Percentiles rank a stretch among this genome's conserved stretches.
These are phyloP conservation scores for Drosophila glabriapex DNA, from an alignment of 2,888 invertebrate genomes.

Conservation along the genomic window DNA sequence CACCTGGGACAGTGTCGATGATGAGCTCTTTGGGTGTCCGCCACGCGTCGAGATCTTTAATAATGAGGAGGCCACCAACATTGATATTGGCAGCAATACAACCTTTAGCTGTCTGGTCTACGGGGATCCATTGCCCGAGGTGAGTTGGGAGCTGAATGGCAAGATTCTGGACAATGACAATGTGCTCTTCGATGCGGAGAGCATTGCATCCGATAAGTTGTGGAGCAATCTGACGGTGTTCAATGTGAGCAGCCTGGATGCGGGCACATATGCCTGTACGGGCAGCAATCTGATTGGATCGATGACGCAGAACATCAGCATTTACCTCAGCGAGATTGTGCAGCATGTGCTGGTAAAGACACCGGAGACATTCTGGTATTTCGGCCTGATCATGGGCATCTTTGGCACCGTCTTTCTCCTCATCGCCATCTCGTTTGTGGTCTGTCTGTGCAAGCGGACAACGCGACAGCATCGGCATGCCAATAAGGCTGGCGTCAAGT, in stretches of 20 bases:
- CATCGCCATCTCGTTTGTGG: slow-evolving; percentile 88
- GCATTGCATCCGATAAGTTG: slow-evolving; percentile 83
- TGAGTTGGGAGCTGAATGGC: slow-evolving; percentile 93
- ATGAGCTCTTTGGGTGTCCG: slow-evolving; percentile 92
- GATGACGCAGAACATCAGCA: slow-evolving; percentile 87
- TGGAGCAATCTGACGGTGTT: slow-evolving; percentile 94
- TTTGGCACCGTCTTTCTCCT: slow-evolving; percentile 89
- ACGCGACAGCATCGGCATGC: slow-evolving; percentile 86
- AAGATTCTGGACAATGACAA: slow-evolving; percentile 87
- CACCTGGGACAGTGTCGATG: slow-evolving; percentile 91
- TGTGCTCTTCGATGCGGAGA: slow-evolving; percentile 86
- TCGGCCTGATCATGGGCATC: slow-evolving; percentile 90
- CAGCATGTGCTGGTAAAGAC: slow-evolving; percentile 86
- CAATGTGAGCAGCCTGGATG: slow-evolving; percentile 92
- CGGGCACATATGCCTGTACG: slow-evolving; percentile 93
- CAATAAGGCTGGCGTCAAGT: slow-evolving; percentile 89
- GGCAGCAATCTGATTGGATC: slow-evolving; percentile 85
- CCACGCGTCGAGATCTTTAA: slow-evolving; percentile 90
- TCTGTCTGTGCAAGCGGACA: slow-evolving; percentile 86
- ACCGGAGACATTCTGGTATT: slow-evolving; percentile 92
- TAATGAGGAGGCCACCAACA: slow-evolving; percentile 87
- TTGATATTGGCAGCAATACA: slow-evolving; percentile 93
- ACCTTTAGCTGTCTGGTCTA: slow-evolving; percentile 92
- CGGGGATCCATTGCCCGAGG: slow-evolving; percentile 93
- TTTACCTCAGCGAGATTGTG: slow-evolving; percentile 89